Percentiles rank a stretch among this genome's conserved stretches.
phyloP scores from a whole-genome alignment of 2,797 vertebrate species.

The Glyptemys insculpta region DNA sequence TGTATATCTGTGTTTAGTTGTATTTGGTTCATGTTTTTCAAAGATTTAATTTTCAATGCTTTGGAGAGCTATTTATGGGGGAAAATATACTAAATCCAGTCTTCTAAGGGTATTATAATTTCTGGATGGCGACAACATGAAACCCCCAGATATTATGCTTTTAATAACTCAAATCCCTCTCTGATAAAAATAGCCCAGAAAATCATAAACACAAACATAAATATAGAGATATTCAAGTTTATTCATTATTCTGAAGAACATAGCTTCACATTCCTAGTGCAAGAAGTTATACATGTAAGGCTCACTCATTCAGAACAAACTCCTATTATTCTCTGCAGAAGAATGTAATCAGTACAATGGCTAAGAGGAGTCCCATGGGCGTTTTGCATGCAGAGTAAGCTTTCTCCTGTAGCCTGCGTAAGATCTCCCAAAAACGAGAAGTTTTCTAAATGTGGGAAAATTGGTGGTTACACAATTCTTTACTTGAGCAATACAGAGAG shows the following conservation, averaged over 20 bases:
- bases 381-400: not conserved
- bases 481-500: not conserved
- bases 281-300: not conserved
- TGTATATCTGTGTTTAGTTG: not conserved
- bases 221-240: not conserved
- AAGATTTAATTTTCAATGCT: not conserved
- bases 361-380: not conserved
- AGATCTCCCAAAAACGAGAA: not conserved
- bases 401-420: not conserved
- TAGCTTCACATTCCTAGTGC: not conserved
- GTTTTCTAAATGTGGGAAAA: not conserved
- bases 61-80: not conserved
- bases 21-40: not conserved
- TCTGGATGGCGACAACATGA: not conserved
- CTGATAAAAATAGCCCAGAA: not conserved
- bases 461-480: not conserved
- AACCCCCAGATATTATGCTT: not conserved
- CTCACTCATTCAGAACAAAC: not conserved
- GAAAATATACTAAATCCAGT: not conserved
- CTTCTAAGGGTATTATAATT: not conserved
- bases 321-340: not conserved
- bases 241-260: accelerated
- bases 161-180: not conserved
- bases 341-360: not conserved
- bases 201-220: not conserved